Evolutionary conservation across 2,888 invertebrate species (phyloP), one percentile per base, ranked within the genome.

Genomic region (Ophion obscuratus): DNA sequence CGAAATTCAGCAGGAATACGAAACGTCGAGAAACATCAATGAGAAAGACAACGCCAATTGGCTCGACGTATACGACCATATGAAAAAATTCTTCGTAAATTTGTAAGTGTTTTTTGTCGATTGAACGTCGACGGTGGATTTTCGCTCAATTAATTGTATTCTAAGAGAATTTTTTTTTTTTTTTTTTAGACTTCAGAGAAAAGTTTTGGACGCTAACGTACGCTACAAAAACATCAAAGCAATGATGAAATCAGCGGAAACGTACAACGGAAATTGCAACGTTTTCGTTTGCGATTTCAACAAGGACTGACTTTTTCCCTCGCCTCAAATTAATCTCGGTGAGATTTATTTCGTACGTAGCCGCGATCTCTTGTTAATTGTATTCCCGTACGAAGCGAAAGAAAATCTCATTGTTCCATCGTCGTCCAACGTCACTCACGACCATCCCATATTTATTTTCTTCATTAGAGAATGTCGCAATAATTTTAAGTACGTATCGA

Each of bases 1-100:
- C 70, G 92, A 93, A 82, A 90, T 94, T 61, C 93, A 93, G 66
- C 90, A 90, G 57, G 92, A 92, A 79, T 93, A 92, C 78, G 87
- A 92, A n/a, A 85, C 87, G 3, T 90, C 92, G 40, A 79, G 91
- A 9, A 88, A 87, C 11, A 90, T 89, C 62, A 89, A 90, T 40
- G 81, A 86, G 44, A 86, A 89, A 36, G 75, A 77, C n/a, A 40
- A 78, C 7, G 64, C 31, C 62, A 57, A 59, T 24, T 68, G 66
- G 57, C 85, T 88, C 57, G 84, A 88, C n/a, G 85, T 87, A 9
- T 88, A 91, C 40, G 81, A 89, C 27, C 86, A 84, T 17, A 85
- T 91, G 81, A 91, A 92, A 81, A 87, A 87, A 79, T 91, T 89
- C 85, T 90, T 92, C 67, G 89, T 89, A 27, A 89, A 92, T 84